phyloP scores from a whole-genome alignment of 1,140 invertebrate species.

The Limonius californicus region DNA sequence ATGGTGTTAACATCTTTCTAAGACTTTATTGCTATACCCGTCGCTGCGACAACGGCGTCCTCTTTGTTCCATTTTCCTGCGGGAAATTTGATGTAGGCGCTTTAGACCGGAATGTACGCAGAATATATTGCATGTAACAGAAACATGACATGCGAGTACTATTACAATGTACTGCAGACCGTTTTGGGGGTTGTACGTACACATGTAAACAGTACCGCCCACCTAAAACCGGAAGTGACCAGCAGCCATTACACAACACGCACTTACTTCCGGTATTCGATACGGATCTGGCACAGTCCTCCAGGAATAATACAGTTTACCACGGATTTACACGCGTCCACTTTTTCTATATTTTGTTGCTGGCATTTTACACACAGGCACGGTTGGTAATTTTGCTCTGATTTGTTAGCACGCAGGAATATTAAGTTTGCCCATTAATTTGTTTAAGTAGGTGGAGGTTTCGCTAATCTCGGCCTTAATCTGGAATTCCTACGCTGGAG shows the following conservation, averaged over 20 bases:
- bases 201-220: conserved; percentile 24
- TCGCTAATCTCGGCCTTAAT: too few species aligned
- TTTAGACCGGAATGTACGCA: too few species aligned
- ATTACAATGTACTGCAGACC: conserved; percentile 3
- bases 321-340: too few species aligned
- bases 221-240: conserved; percentile 23
- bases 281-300: background rate
- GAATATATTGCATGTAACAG: conserved; percentile 8
- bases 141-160: conserved; percentile 12
- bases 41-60: background rate
- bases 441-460: too few species aligned
- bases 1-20: background rate
- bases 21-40: background rate
- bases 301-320: too few species aligned
- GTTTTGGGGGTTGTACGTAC: conserved; percentile 16
- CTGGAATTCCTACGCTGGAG: too few species aligned
- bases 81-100: background rate
- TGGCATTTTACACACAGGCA: too few species aligned
- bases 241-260: conserved; percentile 22
- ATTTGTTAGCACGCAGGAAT: too few species aligned
- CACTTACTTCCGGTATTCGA: conserved; percentile 9
- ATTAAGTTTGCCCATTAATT: too few species aligned
- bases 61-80: background rate
- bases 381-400: too few species aligned
- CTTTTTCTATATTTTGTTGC: too few species aligned